Evolutionary conservation across 2,797 vertebrate genomes (phyloP), one percentile per base, ranked within the genome.

Genomic region (Melanotaenia boesemani): DNA sequence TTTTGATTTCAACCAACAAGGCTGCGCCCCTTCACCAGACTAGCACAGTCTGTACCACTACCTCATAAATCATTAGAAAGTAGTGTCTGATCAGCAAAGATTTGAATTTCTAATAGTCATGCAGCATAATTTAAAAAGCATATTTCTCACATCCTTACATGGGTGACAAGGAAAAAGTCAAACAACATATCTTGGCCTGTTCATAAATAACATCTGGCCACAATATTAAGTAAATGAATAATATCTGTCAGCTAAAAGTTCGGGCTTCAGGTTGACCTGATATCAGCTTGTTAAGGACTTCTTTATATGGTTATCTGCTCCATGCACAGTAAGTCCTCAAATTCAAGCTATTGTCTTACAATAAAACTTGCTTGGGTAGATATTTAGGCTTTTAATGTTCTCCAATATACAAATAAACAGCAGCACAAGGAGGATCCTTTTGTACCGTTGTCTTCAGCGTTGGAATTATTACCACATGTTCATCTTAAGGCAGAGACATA

Each of bases 1-100:
- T 85, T 84, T 74, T 50, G 61, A 76, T 63, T 28, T 1, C 39
- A 60, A 28, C 62, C 39, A 70, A 66, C 57, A 37, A 44, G 67
- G 56, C 39, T 69, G 66, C 10, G 48, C 24, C 32, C 52, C 58
- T 54, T 18, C 52, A 50, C 44, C 57, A 61, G 34, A 66, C 41
- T 57, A 7, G 74, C 34, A 69, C 66, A 63, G 37, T 70, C 73
- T 65, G 70, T 67, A 39, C 65, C 20, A 36, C 32, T 3, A 7
- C 61, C 39, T 48, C 57, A 10, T 67, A n/a, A 78, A 44, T 72
- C 74, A 58, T 32, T 28, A 32, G 18, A 34, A 34, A 34, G 1
- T 34, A 34, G 59, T 20, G 58, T 83, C 74, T 72, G 16, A 72
- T 77, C 22, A 76, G 50, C 64, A 63, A 70, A 22, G n/a, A 26